phyloP scores from a whole-genome alignment of 92 coral and sea anemone genomes.

The Scolanthus callimorphus region DNA sequence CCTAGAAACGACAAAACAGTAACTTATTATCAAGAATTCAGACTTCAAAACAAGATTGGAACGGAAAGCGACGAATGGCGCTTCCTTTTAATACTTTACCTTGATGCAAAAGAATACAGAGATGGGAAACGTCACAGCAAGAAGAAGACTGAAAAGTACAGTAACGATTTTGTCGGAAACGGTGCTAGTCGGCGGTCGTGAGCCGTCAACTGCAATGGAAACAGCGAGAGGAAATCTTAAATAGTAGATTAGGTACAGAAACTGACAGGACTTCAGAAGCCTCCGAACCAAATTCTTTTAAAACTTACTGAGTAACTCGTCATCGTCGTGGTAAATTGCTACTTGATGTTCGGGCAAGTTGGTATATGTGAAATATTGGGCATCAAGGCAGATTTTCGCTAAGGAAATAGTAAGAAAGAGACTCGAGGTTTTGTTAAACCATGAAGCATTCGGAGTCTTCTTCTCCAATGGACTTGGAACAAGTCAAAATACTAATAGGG shows the following conservation, averaged over 20 bases:
- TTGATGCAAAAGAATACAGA: slow-evolving; percentile 90
- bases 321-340: slow-evolving; percentile 68
- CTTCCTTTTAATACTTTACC: slow-evolving; percentile 68
- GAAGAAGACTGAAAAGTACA: slow-evolving; percentile 44
- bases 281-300: too few relatives aligned
- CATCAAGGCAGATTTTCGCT: too few relatives aligned
- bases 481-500: too few relatives aligned
- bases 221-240: too few relatives aligned
- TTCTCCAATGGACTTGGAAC: too few relatives aligned
- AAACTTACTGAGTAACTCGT: slow-evolving; percentile 41
- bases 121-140: slow-evolving; percentile 71
- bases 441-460: too few relatives aligned
- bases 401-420: too few relatives aligned
- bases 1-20: slow-evolving; percentile 80
- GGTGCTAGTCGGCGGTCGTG: slow-evolving; percentile 36
- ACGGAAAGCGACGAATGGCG: too few relatives aligned
- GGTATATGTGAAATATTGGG: slow-evolving; percentile 70
- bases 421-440: too few relatives aligned
- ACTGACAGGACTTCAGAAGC: too few relatives aligned
- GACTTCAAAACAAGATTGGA: slow-evolving; percentile 57
- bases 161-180: slow-evolving; percentile 48
- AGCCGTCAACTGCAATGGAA: background rate
- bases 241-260: too few relatives aligned
- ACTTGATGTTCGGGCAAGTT: slow-evolving; percentile 86
- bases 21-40: slow-evolving; percentile 81